A percentile compares a stretch with the other conserved stretches of the same genome.
These are phyloP conservation scores for Limnothrissa miodon DNA, from an alignment of 2,113 vertebrate species.

Conservation along the genomic window DNA sequence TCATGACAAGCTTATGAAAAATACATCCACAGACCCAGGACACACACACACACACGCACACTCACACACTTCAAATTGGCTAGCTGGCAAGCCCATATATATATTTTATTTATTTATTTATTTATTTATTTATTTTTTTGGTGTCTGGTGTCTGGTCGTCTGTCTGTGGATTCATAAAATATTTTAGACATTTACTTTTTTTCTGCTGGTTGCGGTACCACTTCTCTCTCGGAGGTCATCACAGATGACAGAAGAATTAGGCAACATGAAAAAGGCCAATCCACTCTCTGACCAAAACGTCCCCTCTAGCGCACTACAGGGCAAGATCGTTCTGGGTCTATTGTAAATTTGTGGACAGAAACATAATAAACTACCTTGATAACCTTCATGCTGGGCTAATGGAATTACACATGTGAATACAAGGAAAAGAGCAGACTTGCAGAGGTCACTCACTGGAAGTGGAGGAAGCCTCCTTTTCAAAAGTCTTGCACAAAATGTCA, in stretches of 20 bases:
- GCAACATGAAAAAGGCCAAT: not conserved
- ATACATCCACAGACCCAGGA: not conserved
- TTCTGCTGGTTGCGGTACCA: not conserved
- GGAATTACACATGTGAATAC: constrained; percentile 10
- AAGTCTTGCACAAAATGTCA: constrained; percentile 76
- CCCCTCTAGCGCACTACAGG: not conserved
- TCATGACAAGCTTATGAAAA: constrained; percentile 9
- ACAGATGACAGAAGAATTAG: not conserved
- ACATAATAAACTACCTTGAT: not conserved
- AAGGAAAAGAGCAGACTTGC: not conserved
- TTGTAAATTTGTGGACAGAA: not conserved
- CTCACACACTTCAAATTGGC: not conserved
- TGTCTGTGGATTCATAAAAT: not conserved
- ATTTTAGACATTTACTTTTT: not conserved
- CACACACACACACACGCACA: not conserved
- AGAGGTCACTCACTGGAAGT: not conserved
- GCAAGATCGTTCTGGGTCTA: not conserved
- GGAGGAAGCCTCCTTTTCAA: constrained; percentile 49
- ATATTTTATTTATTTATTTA: not conserved
- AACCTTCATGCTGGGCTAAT: constrained; percentile 1
- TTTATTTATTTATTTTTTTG: not conserved
- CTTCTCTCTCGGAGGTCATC: not conserved
- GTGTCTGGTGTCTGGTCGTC: not conserved
- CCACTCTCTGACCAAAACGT: not conserved
- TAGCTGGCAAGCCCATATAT: not conserved